These are phyloP conservation scores for Tipula vernalis DNA, from an alignment of 2,888 invertebrate species.

Conservation along the genomic window DNA sequence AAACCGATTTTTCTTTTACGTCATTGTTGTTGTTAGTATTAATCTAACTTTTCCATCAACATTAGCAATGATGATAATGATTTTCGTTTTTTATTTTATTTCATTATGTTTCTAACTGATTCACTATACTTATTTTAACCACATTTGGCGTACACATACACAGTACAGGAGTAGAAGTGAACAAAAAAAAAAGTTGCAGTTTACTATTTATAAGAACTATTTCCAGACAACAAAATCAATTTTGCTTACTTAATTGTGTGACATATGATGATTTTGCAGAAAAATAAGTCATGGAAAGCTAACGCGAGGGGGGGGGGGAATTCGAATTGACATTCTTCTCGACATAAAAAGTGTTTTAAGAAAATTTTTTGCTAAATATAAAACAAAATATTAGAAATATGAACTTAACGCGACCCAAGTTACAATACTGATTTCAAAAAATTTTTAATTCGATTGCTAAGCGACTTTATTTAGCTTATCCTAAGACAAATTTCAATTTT, in stretches of 20 bases:
- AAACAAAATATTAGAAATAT: too few relatives aligned
- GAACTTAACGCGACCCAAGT: too few relatives aligned
- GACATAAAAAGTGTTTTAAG: background rate
- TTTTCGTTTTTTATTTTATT: background rate
- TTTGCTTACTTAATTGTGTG: background rate
- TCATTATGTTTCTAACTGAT: background rate
- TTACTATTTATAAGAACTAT: background rate
- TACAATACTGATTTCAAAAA: too few relatives aligned
- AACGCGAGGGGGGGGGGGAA: background rate
- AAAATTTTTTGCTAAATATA: too few relatives aligned
- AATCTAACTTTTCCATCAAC: slow-evolving; percentile 4
- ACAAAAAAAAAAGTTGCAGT: background rate
- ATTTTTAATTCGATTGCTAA: too few relatives aligned
- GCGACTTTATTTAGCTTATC: too few relatives aligned
- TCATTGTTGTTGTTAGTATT: background rate
- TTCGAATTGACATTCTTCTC: background rate
- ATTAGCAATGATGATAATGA: background rate
- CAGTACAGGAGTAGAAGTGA: background rate
- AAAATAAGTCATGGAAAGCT: background rate
- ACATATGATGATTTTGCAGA: background rate
- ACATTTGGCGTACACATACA: background rate
- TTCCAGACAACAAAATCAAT: background rate
- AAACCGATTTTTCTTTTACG: background rate
- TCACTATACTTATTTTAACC: background rate
- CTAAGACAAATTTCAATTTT: too few relatives aligned